Base-by-base conservation (phyloP, 2,888 invertebrate genomes). In the Epinotia ramella region DNA sequence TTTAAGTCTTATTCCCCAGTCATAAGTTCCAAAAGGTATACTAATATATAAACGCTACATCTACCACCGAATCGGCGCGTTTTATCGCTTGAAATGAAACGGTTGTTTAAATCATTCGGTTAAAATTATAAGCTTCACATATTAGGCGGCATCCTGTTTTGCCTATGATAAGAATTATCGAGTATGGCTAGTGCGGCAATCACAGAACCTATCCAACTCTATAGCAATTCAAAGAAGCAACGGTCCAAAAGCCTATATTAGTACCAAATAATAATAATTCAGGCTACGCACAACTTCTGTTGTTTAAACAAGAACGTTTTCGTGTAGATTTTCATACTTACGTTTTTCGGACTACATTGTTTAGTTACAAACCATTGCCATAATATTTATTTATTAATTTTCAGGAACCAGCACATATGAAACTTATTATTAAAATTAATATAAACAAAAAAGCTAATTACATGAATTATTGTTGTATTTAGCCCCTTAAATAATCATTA, bases 1-100 rank as follows among this genome's bases (percentile, higher is more conserved):
- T 53, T n/a, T n/a, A 53, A 53, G n/a, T 53, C 53, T 6, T 53
- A 53, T 53, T n/a, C 5, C n/a, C 53, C n/a, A 53, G n/a, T 7
- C 53, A 53, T 53, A 53, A 53, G n/a, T 7, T 53, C 2, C 49
- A 13, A 53, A 7, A n/a, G 2, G 53, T 53, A 53, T 16, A 6
- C 13, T n/a, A 0, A 53, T 53, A n/a, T 53, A 53, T 53, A 53
- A 53, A 53, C n/a, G n/a, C 16, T n/a, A 16, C 16, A 5, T 49
- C 5, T 5, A 13, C 60, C 73, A 76, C 73, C 77, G 70, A 79
- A 78, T 79, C 77, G 71, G 63, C 64, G 60, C 76, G 70, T 76
- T 77, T 75, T 79, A 80, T 79, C 79, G 66, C 28, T 18, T 33
- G 12, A 65, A 56, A 67, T 68, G 56, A 24, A 49, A 53, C 60